Conservation (phyloP, 2,797 vertebrate species). For the Dendrocincla fuliginosa region DNA sequence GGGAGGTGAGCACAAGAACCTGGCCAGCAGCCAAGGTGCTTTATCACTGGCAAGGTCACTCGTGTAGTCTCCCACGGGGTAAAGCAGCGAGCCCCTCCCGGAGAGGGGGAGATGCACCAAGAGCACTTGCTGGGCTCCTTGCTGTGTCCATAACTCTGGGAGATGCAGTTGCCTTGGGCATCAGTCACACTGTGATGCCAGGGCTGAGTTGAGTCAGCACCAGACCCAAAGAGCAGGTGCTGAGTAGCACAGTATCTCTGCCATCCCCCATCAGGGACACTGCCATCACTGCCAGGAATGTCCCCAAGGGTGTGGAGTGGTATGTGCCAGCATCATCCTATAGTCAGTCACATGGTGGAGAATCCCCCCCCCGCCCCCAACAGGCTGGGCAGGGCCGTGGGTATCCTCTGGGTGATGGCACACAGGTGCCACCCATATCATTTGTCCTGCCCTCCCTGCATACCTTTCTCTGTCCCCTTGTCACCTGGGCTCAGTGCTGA, state of each 20-base stretch:
- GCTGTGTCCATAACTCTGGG: neutral
- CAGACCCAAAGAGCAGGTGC: neutral
- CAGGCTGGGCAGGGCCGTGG: neutral
- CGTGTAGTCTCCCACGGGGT: neutral
- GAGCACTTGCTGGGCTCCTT: neutral
- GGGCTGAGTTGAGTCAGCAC: neutral
- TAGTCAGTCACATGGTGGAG: rapidly evolving
- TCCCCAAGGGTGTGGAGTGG: neutral
- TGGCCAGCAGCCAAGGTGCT: slow-evolving; percentile 35
- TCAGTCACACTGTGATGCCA: rapidly evolving
- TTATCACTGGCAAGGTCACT: slow-evolving; percentile 47
- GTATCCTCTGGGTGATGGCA: neutral
- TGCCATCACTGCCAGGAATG: rapidly evolving
- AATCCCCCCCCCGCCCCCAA: rapidly evolving
- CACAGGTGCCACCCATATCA: neutral
- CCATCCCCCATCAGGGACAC: rapidly evolving
- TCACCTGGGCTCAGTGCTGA: neutral
- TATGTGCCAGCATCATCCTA: neutral
- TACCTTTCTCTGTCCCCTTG: neutral
- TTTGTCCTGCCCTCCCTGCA: neutral
- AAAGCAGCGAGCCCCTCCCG: neutral
- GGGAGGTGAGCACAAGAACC: neutral
- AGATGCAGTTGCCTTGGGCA: rapidly evolving
- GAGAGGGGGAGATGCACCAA: neutral
- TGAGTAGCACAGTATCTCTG: neutral